Evolutionary conservation across 2,797 vertebrate genomes (phyloP), one percentile per base, ranked within the genome.

Genomic region (Natrix natrix): DNA sequence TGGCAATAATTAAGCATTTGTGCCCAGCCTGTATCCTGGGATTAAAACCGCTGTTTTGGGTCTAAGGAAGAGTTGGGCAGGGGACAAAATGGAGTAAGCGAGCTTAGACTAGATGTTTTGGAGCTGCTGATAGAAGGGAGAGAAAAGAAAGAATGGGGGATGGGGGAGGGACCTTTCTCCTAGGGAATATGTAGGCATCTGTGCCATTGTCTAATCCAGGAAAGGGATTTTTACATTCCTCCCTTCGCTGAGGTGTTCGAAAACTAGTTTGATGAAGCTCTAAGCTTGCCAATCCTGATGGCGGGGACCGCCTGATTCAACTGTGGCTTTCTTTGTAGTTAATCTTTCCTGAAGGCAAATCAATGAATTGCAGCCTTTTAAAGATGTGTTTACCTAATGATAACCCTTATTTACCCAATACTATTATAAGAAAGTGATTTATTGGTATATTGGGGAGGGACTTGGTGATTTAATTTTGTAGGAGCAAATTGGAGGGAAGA

Each of bases 401-500:
- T 93, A 94, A 28, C 89, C 83, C 94, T 93, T 56, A 91, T 95
- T 95, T 94, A 90, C 52, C 54, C 93, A 26, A 54, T 92, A 88
- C 93, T 92, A 93, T 92, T 96, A 93, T 83, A 93, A 32, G 8
- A 89, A 92, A 91, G 74, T 11, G 2, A 91, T 96, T 95, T 93
- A 22, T 94, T 22, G 24, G 59, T 91, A 28, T 90, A 60, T 91
- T 87, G 93, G n/a, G 87, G 52, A 89, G 52, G 43, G 52, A 57
- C 32, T 17, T 8, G 48, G 89, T 63, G 48, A 26, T 66, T 0
- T 89, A 93, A 59, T 93, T 78, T 92, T 37, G 87, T 60, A 94
- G 89, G 20, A 54, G 69, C 55, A 86, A 57, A 11, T 92, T 83
- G 28, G 89, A 90, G 10, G 87, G 78, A 87, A 78, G 52, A 48